A percentile compares a stretch with the other conserved stretches of the same genome.
phyloP scores from a whole-genome alignment of 2,113 vertebrate species.

The Chionis minor region DNA sequence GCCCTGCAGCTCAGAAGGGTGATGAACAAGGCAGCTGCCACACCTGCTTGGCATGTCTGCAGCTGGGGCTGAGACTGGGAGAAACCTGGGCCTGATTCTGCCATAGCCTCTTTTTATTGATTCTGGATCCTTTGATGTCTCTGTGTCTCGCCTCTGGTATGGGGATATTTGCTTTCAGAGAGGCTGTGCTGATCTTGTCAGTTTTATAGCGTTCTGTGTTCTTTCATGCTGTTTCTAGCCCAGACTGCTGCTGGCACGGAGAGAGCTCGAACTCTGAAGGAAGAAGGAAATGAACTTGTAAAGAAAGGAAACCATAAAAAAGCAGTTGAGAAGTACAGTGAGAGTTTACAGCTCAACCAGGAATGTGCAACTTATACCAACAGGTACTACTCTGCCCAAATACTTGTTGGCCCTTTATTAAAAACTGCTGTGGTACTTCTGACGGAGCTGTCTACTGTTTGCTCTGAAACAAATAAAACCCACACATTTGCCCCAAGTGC shows the following conservation, averaged over 20 bases:
- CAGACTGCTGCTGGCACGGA: conserved; percentile 66
- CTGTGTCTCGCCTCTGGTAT: not conserved
- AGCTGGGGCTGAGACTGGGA: not conserved
- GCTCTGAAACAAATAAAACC: not conserved
- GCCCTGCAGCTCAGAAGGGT: not conserved
- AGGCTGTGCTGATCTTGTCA: not conserved
- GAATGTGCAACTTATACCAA: conserved; percentile 90
- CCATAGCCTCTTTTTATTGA: not conserved
- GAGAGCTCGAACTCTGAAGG: conserved; percentile 82
- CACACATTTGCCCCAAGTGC: not conserved
- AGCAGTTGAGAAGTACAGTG: conserved; percentile 90
- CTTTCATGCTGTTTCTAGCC: conserved; percentile 43
- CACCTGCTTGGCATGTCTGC: not conserved
- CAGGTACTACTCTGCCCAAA: conserved; percentile 72
- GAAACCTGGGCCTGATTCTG: not conserved
- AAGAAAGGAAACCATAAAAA: conserved; percentile 88
- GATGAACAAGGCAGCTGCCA: not conserved
- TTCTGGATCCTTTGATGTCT: not conserved
- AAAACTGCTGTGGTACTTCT: not conserved
- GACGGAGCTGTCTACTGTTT: not conserved
- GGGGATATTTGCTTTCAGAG: not conserved
- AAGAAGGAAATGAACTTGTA: conserved; percentile 91
- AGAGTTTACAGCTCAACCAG: conserved; percentile 81
- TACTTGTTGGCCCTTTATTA: not conserved
- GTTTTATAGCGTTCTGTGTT: not conserved